Evolutionary conservation across 2,888 invertebrate species (phyloP), one percentile per base, ranked within the genome.

Genomic region (Rhagium mordax): DNA sequence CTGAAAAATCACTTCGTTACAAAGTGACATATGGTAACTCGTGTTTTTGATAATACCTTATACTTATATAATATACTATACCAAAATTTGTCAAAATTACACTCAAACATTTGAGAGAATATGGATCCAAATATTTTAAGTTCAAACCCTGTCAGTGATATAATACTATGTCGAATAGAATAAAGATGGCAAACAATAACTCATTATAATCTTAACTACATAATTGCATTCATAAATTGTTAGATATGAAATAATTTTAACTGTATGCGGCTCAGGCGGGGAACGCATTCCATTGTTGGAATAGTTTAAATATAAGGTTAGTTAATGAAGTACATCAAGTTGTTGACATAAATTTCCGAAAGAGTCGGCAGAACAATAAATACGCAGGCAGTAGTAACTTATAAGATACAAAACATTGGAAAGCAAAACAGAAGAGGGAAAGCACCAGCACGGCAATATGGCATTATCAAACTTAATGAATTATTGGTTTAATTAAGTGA

Each of bases 401-500:
- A 48, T 49, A 57, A 48, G 64, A 59, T 70, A 64, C 51, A 57
- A 60, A 64, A 57, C 55, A 57, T 66, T 41, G 16, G 57, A 33
- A 53, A 66, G 66, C 55, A 55, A 60, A 70, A 51, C 53, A 53
- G 51, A 61, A 49, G 64, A 70, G 70, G 64, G 64, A 71, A 62
- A 66, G 27, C 29, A 13, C n/a, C 33, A 27, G 27, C 15, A 24
- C 21, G 59, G 70, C 74, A 74, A 74, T 70, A 71, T 70, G 67
- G 62, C 70, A 71, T 70, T 64, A 74, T 70, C 67, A 74, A 74
- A 74, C 70, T 70, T 74, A 74, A 74, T 74, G 74, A 74, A 74
- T 66, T 74, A 74, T 74, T 71, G 74, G 67, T 74, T 74, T 74
- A 74, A 74, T 74, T 74, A 74, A 74, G 70, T 70, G 74, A 74